Percentiles rank a stretch among this genome's conserved stretches.
Evolutionary conservation across 2,797 vertebrate genomes (phyloP).

Genomic region (Sandelia bainsii): DNA sequence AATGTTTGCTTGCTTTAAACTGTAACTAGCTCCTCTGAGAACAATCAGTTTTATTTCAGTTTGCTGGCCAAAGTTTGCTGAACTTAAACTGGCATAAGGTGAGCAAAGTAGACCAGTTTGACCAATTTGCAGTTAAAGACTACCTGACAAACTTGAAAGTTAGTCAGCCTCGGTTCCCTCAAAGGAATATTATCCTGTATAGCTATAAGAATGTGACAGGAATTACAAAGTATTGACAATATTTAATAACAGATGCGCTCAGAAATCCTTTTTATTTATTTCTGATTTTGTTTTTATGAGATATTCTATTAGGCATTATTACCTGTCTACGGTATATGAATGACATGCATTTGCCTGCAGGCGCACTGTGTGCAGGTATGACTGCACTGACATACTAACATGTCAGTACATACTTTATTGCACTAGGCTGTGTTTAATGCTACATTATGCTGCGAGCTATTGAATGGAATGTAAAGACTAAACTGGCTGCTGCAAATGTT

Average conservation of each 20-base stretch:
- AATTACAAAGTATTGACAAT: too few species aligned
- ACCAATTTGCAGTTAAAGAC: background rate
- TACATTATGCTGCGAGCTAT: background rate
- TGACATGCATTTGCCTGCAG: constrained; percentile 2
- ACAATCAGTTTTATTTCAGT: background rate
- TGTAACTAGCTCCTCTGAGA: background rate
- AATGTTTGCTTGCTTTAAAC: background rate
- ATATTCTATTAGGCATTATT: constrained; percentile 2
- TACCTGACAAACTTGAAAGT: background rate
- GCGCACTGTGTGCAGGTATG: constrained; percentile 3
- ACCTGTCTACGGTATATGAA: background rate
- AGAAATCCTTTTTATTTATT: too few species aligned
- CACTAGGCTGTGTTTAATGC: constrained; percentile 13
- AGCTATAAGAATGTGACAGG: too few species aligned
- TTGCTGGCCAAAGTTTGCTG: background rate
- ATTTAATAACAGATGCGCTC: too few species aligned
- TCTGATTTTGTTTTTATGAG: too few species aligned
- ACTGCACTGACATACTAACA: too few species aligned
- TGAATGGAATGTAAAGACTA: background rate
- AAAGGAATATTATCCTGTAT: too few species aligned
- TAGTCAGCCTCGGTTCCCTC: too few species aligned
- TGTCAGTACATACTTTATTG: background rate
- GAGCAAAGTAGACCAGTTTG: background rate
- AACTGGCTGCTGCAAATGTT: background rate
- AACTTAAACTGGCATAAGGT: background rate